Evolutionary conservation across 2,113 vertebrate species (phyloP), one percentile per base, ranked within the genome.

Genomic region (Ciconia boyciana): DNA sequence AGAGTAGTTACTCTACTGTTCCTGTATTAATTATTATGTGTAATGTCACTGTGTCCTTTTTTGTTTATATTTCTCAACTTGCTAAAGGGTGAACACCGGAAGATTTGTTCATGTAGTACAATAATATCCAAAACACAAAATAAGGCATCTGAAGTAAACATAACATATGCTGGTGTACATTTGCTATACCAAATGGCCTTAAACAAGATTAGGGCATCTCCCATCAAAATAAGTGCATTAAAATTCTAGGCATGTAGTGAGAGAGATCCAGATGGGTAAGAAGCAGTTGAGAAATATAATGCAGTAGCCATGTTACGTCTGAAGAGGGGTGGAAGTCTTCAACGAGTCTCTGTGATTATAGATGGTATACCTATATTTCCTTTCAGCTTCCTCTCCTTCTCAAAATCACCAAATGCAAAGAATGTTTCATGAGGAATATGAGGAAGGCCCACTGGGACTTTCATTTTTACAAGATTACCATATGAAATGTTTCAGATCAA

Each of bases 211-310:
- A 71, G 52, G 43, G 6, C 29, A 61, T 20, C 15, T 84, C 24
- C 22, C 16, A 43, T 68, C 55, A 78, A 83, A 77, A 46, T 61
- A 44, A 2, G 7, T 48, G 28, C 36, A 74, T 81, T 83, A 57
- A 72, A 90, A 70, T 91, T 91, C 58, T 66, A 46, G 51, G 15
- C 34, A 39, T 6, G 13, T 8, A 17, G 16, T 77, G 55, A 68
- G 31, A 86, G n/a, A 75, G 39, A 66, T 62, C 14, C 66, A 84
- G 54, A 54, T 58, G 64, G 12, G 34, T 44, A 64, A 64, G 60
- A 22, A 90, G 84, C 87, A 84, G 87, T 94, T 96, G 95, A 96
- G 96, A 97, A 97, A 97, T 97, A 89, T 71, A 82, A 66, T 71
- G 34, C 22, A 52, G 48, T 39, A 89, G 31, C 61, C 76, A 9